Conservation (phyloP, 2,797 vertebrate genomes). For the Enteromius trimaculatus region DNA sequence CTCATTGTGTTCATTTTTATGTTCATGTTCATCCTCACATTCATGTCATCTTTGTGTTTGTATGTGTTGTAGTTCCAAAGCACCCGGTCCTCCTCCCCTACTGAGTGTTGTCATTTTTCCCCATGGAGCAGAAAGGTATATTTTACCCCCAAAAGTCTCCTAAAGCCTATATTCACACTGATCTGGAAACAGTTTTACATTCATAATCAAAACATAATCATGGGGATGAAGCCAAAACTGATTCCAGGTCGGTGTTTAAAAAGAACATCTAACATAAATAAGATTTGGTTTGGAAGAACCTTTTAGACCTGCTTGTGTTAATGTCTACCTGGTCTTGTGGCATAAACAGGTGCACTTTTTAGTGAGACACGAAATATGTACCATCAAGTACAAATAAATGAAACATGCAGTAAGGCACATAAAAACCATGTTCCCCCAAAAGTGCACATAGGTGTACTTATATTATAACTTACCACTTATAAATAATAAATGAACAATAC, state of each 20-base stretch:
- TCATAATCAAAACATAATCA: neutral
- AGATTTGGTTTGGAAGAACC: conserved; percentile 3
- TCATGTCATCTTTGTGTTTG: conserved; percentile 65
- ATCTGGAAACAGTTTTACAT: conserved; percentile 23
- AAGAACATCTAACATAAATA: neutral
- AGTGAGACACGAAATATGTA: too few species aligned
- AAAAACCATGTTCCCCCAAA: too few species aligned
- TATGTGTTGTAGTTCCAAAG: conserved; percentile 91
- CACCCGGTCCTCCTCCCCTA: conserved; percentile 90
- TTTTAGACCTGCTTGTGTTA: neutral
- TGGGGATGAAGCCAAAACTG: neutral
- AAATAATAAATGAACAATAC: too few species aligned
- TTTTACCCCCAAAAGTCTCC: conserved; percentile 66
- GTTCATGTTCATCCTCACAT: conserved; percentile 60
- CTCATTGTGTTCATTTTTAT: conserved; percentile 67
- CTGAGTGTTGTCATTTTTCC: conserved; percentile 97
- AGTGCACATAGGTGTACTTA: too few species aligned
- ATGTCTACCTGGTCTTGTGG: too few species aligned
- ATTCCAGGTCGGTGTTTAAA: neutral
- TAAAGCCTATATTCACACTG: neutral
- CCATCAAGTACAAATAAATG: too few species aligned
- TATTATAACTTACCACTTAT: too few species aligned
- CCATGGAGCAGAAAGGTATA: conserved; percentile 99
- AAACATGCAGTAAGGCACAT: too few species aligned
- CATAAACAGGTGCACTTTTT: too few species aligned